Evolutionary conservation across 2,888 invertebrate genomes (phyloP).

Genomic region (Amphipoea oculea): DNA sequence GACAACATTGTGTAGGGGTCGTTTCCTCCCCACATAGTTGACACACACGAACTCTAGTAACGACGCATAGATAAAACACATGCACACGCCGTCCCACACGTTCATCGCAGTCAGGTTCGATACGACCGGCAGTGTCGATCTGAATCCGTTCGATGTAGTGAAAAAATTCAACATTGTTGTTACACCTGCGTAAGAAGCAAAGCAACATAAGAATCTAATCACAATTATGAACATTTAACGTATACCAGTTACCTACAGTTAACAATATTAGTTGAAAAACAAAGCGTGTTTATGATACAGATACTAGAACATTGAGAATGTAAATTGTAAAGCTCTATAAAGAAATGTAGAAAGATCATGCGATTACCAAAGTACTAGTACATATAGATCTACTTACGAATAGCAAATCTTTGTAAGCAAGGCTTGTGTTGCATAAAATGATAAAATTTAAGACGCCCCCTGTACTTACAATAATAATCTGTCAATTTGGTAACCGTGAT

Average conservation of each 20-base stretch:
- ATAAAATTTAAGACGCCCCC: slow-evolving; percentile 17
- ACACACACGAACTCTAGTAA: slow-evolving; percentile 98
- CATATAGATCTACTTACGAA: slow-evolving; percentile 49
- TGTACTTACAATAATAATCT: slow-evolving; percentile 40
- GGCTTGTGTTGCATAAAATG: slow-evolving; percentile 34
- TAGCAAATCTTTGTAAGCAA: slow-evolving; percentile 56
- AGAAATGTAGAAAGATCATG: slow-evolving; percentile 40
- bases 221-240: slow-evolving; percentile 3
- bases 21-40: slow-evolving; percentile 97
- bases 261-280: slow-evolving; percentile 38
- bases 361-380: slow-evolving; percentile 50
- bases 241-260: slow-evolving; percentile 22
- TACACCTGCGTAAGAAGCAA: slow-evolving; percentile 92
- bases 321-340: slow-evolving; percentile 55
- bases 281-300: slow-evolving; percentile 62
- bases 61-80: slow-evolving; percentile 99
- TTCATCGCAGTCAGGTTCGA: slow-evolving; percentile 99
- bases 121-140: slow-evolving; percentile 97
- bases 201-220: slow-evolving; percentile 44
- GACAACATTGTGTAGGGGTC: slow-evolving; percentile 96
- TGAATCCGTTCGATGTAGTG: slow-evolving; percentile 98
- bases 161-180: slow-evolving; percentile 99
- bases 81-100: slow-evolving; percentile 99
- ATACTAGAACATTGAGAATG: slow-evolving; percentile 51
- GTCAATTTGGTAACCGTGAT: slow-evolving; percentile 37